Evolutionary conservation across 2,888 invertebrate species (phyloP), one percentile per base, ranked within the genome.

Genomic region (Argyra leucocephala): DNA sequence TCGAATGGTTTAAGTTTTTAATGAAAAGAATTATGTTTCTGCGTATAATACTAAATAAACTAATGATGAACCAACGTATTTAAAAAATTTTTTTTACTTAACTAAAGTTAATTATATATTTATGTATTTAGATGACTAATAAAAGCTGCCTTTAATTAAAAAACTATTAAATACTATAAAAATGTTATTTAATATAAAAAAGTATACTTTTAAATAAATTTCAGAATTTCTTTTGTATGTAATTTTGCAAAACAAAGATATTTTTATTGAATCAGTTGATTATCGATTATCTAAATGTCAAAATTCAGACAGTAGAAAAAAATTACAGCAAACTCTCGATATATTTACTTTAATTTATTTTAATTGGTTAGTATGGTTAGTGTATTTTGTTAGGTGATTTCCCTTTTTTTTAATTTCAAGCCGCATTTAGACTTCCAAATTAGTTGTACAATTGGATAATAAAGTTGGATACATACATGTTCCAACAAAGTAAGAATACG

Each of bases 241-340:
- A 48, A 48, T 48, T 48, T 48, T 48, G 48, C 48, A 48, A 48
- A 48, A 48, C 48, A 48, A 48, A 48, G 48, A 48, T 48, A 18
- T 48, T n/a, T n/a, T n/a, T n/a, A n/a, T n/a, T 48, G 18, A 48
- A 48, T 48, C 48, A 48, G 48, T 48, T 48, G 48, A 48, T 31
- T 48, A 48, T 48, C 48, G 48, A 48, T 48, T 48, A 31, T 15
- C 5, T 18, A 15, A 48, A 48, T n/a, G 48, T 48, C 48, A 48
- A 48, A 48, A 15, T 48, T 48, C n/a, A n/a, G n/a, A n/a, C n/a
- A n/a, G n/a, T n/a, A n/a, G n/a, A n/a, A n/a, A n/a, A n/a, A n/a
- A n/a, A n/a, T n/a, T n/a, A 48, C 48, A 48, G 48, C 18, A 15
- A n/a, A 18, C 18, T 48, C 48, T 18, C 7, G 31, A 31, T 2